These are phyloP conservation scores for Steinernema scapterisci DNA, from an alignment of 2,888 invertebrate species.

Conservation along the genomic window DNA sequence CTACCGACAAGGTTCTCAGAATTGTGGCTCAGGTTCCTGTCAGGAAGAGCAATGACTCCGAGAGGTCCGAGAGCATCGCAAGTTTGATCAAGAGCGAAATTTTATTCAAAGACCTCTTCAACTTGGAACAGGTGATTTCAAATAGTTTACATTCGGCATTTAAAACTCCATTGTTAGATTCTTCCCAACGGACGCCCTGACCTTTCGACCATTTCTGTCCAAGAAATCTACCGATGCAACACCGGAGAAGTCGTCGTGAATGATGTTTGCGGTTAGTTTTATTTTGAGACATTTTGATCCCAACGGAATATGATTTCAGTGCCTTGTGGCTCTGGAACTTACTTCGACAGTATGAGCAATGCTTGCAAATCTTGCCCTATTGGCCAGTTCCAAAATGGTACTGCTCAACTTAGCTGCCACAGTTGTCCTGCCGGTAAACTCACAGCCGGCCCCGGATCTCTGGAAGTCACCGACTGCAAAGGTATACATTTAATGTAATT, in stretches of 20 bases:
- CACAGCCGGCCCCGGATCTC: slow-evolving; percentile 77
- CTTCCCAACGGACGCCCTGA: slow-evolving; percentile 89
- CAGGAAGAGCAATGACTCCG: slow-evolving; percentile 33
- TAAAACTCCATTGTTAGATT: slow-evolving; percentile 42
- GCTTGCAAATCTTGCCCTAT: slow-evolving; percentile 67
- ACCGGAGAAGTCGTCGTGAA: slow-evolving; percentile 90
- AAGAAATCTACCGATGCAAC: slow-evolving; percentile 89
- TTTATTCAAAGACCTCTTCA: slow-evolving; percentile 76
- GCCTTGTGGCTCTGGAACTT: slow-evolving; percentile 69
- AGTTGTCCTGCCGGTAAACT: slow-evolving; percentile 88
- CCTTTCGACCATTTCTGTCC: slow-evolving; percentile 83
- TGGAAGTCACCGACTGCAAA: slow-evolving; percentile 48
- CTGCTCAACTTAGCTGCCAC: slow-evolving; percentile 51
- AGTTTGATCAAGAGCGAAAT: slow-evolving; percentile 85
- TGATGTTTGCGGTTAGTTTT: slow-evolving; percentile 80
- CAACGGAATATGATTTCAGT: slow-evolving; percentile 46
- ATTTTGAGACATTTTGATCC: neutral
- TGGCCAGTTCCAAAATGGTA: slow-evolving; percentile 67
- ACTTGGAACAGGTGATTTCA: slow-evolving; percentile 65
- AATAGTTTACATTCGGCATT: neutral
- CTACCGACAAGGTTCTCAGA: slow-evolving; percentile 34
- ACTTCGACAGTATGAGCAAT: slow-evolving; percentile 52
- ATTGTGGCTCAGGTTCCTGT: slow-evolving; percentile 72
- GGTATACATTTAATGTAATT: slow-evolving; percentile 36
- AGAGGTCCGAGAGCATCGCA: slow-evolving; percentile 73